These are phyloP conservation scores for Saccostrea echinata DNA, from an alignment of 1,140 invertebrate species.

Conservation along the genomic window DNA sequence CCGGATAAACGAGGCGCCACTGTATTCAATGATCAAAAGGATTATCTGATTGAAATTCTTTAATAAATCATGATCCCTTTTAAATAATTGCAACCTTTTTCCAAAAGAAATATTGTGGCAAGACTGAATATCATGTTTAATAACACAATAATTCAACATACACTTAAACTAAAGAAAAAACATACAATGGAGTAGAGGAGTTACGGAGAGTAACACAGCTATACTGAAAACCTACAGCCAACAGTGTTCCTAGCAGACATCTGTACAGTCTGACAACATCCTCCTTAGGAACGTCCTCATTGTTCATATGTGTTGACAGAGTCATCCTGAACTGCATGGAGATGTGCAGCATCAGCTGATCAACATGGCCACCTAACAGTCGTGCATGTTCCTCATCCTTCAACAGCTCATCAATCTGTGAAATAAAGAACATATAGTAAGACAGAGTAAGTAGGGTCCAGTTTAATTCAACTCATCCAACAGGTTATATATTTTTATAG, in stretches of 20 bases:
- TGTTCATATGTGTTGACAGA: slow-evolving; percentile 81
- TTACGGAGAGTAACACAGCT: no score
- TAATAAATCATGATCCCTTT: no score
- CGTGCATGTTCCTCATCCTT: slow-evolving; percentile 77
- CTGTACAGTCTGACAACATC: slow-evolving; percentile 81
- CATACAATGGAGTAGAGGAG: no score
- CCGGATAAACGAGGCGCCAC: no score
- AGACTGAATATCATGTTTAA: background rate
- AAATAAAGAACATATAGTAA: background rate
- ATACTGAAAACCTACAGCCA: slow-evolving; percentile 81
- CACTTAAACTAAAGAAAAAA: no score
- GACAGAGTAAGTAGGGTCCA: background rate
- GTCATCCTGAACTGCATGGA: slow-evolving; percentile 86
- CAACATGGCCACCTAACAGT: slow-evolving; percentile 83
- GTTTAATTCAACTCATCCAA: background rate
- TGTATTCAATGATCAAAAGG: no score
- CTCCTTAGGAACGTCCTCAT: slow-evolving; percentile 77
- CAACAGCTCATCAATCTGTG: slow-evolving; percentile 80
- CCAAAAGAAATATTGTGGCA: no score
- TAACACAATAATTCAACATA: no score
- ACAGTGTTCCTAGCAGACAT: slow-evolving; percentile 84
- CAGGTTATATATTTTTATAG: background rate
- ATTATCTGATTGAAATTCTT: no score
- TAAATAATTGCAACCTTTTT: no score
- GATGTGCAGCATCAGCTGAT: slow-evolving; percentile 87